Evolutionary conservation across 2,113 vertebrate genomes (phyloP).

Genomic region (Leptosomus discolor): DNA sequence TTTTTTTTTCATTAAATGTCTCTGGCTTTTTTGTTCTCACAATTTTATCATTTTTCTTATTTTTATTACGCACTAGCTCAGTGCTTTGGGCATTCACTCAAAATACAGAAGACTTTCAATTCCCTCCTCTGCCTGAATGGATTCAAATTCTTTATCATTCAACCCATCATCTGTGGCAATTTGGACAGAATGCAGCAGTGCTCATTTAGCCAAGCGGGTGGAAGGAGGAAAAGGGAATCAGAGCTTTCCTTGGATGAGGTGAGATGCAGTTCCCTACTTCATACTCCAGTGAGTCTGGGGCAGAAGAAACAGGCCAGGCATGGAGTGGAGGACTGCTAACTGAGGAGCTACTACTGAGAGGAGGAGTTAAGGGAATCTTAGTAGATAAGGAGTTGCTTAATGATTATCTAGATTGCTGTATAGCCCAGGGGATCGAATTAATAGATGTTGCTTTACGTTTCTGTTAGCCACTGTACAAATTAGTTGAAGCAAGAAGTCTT

Average conservation of each 20-base stretch:
- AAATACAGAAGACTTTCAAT: background rate
- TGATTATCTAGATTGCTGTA: too few relatives aligned
- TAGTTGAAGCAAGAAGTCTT: too few relatives aligned
- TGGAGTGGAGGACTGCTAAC: background rate
- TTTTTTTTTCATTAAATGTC: background rate
- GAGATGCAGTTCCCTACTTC: background rate
- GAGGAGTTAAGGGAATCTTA: too few relatives aligned
- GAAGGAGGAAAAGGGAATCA: background rate
- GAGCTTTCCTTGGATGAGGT: background rate
- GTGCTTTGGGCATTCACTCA: background rate
- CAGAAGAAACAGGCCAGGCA: background rate
- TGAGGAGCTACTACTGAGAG: background rate
- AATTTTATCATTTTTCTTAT: background rate
- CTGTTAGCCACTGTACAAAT: too few relatives aligned
- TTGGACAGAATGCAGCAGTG: background rate
- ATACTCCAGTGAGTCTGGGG: background rate
- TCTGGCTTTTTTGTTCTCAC: background rate
- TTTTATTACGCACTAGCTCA: background rate
- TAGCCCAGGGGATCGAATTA: too few relatives aligned
- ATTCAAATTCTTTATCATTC: background rate
- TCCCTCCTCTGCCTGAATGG: background rate
- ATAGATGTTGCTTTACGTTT: too few relatives aligned
- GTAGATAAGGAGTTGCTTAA: too few relatives aligned
- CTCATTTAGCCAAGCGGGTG: background rate
- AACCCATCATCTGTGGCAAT: background rate